These are phyloP conservation scores for western clawed frog (Xenopus tropicalis) DNA, from an alignment of 2,113 vertebrate species.

Conservation along the genomic window UCB_Xtro_10.0 CM004445.2:59800501-59801000, in stretches of 20 bases:
- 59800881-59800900: too few relatives aligned
- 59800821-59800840: background rate
- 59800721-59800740: constrained; percentile 35
- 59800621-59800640: constrained; percentile 29
- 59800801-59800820: constrained; percentile 6
- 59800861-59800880: background rate
- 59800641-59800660: constrained; percentile 23
- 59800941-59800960: too few relatives aligned
- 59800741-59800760: constrained; percentile 28
- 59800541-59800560: too few relatives aligned
- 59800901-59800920: too few relatives aligned
- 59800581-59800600: too few relatives aligned
- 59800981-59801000: too few relatives aligned
- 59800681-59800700: constrained; percentile 18
- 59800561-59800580: too few relatives aligned
- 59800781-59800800: constrained; percentile 15
- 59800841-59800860: background rate
- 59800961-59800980: too few relatives aligned
- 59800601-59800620: constrained; percentile 9
- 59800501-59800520: too few relatives aligned
- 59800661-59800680: constrained; percentile 13
- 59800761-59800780: constrained; percentile 11
- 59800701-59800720: constrained; percentile 26
- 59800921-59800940: too few relatives aligned
- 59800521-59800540: too few relatives aligned